phyloP scores from a whole-genome alignment of 2,113 vertebrate genomes.

The Carassius auratus region DNA sequence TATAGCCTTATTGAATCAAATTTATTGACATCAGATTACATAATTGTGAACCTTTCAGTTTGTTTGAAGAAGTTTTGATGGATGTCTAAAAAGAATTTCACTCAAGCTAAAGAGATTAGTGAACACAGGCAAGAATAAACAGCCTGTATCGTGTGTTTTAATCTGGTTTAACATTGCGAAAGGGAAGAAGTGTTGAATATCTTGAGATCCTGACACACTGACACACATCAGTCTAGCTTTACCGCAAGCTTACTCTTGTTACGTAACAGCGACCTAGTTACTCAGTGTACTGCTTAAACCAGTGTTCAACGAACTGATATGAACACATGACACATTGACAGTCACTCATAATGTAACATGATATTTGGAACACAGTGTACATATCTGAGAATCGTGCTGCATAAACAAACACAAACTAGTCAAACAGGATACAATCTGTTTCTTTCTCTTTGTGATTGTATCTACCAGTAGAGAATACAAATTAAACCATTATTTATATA shows the following conservation, averaged over 20 bases:
- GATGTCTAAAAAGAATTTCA: background rate
- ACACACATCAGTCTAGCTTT: conserved; percentile 61
- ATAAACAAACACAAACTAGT: conserved; percentile 2
- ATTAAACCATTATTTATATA: background rate
- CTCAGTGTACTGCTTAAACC: conserved; percentile 27
- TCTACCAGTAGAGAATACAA: background rate
- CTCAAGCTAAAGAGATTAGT: background rate
- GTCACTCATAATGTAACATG: conserved; percentile 5
- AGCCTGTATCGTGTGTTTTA: background rate
- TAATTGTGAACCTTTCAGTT: background rate
- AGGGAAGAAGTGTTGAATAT: conserved; percentile 17
- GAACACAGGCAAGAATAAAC: background rate
- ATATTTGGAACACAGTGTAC: background rate
- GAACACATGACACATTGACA: background rate
- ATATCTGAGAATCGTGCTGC: background rate
- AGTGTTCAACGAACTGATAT: conserved; percentile 8
- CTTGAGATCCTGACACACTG: conserved; percentile 64
- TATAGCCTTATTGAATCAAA: background rate
- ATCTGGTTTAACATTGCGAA: background rate
- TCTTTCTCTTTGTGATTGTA: background rate
- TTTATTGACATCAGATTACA: background rate
- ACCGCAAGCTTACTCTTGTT: conserved; percentile 39
- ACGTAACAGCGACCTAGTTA: conserved; percentile 72
- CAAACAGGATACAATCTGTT: background rate
- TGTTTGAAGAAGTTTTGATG: background rate